Base-by-base conservation (phyloP, 1,140 invertebrate genomes). In the Reticulitermes speratus region DNA sequence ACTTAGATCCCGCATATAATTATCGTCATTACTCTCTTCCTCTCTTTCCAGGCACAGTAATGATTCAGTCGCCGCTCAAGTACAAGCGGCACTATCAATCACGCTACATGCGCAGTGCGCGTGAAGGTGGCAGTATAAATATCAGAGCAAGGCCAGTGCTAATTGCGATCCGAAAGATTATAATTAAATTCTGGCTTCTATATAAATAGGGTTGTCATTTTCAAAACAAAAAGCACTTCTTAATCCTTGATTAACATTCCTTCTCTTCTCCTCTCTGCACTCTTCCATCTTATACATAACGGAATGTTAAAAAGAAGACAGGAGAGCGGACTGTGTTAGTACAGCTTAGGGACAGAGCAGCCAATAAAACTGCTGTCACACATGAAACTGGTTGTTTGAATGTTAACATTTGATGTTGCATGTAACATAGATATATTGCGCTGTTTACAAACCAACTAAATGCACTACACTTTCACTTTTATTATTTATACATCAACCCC, bases 221-320 rank as follows among this genome's bases (percentile, higher is more conserved):
- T 75, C 25, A 75, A 75, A 75, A 75, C n/a, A 75, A 75, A 30
- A 75, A 75, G 65, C 65, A 75, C 65, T 75, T 75, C 65, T 75
- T 30, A 75, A 75, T 75, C 14, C 65, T 75, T 75, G 65, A 75
- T 75, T 75, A 75, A 75, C n/a, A 75, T 75, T 75, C n/a, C n/a
- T 25, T 12, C 65, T 30, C 59, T 19, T 12, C 65, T 30, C n/a
- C n/a, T 75, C n/a, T 30, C 65, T 75, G n/a, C 25, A 75, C n/a
- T 75, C 14, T 25, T 75, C 25, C 65, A 5, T 55, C 19, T 30
- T 75, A 30, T 75, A 30, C 65, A 30, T 75, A 75, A 30, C n/a
- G 16, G 14, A 75, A 25, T 23, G 8, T 65, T 65, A 65, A 65
- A 65, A 65, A 1, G 21, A n/a, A 23, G 16, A 65, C 19, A 8